Evolutionary conservation across 2,113 vertebrate species (phyloP), one percentile per base, ranked within the genome.

Genomic region (Charadrius vociferus): DNA sequence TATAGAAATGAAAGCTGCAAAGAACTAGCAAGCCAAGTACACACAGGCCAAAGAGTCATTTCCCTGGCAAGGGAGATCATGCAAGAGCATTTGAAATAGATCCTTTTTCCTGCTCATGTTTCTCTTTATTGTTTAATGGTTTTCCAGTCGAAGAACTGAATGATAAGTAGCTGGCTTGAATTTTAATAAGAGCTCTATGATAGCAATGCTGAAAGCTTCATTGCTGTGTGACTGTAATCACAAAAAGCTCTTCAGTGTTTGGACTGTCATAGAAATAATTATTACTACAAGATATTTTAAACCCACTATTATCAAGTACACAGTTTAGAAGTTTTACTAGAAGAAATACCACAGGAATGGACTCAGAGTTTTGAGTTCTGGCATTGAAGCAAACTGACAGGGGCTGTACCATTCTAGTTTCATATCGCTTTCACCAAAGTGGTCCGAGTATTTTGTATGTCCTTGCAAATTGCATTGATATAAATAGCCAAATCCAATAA

Each of bases 11-110:
- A 61, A 96, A 93, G 84, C 53, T 94, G 49, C 62, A 96, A 92
- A 88, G 61, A 95, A n/a, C 10, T 61, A 94, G 27, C 49, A 95
- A 96, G 52, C 34, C 86, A 96, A 97, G 77, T 21, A 87, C 39
- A 94, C 30, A 90, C 70, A 73, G 72, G 82, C 61, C 94, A 95
- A 93, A 59, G 67, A 96, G 87, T 96, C 67, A 95, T 77, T 95
- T 94, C 49, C 43, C 22, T 86, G 47, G 78, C 63, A 97, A 96
- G 58, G 58, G 65, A 83, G 41, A 93, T 78, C 47, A 86, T 52
- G 41, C 66, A 91, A 92, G 80, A 95, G 3, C 55, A 24, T 94
- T 91, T 97, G 79, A 68, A 93, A 95, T 32, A 91, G 70, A 71
- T 86, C 84, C n/a, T 75, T 95, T 55, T 85, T 92, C 50, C 59